Conservation (phyloP, 1,140 invertebrate genomes). For the Megalonaias nervosa region DNA sequence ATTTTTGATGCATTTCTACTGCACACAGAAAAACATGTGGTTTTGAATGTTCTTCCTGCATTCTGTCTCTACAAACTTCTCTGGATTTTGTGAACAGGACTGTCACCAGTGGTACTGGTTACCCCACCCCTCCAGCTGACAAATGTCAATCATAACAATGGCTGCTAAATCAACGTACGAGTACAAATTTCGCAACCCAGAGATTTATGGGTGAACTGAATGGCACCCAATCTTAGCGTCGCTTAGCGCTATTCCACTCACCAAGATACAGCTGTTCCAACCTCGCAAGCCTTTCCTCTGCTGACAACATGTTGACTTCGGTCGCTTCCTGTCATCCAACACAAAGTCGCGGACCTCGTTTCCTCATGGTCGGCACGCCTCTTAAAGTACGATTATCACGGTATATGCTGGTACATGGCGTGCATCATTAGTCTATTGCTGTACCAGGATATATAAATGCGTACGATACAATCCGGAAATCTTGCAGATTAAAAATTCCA, state of each 20-base stretch:
- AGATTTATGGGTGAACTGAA: neutral
- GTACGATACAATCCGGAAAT: neutral
- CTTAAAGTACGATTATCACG: too few species aligned
- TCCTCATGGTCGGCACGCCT: neutral
- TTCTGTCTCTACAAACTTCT: neutral
- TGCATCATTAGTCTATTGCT: neutral
- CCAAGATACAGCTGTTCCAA: slow-evolving; percentile 80
- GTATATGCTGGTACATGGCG: neutral
- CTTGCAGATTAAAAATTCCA: too few species aligned
- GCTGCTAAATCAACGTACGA: neutral
- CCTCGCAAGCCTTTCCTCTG: slow-evolving; percentile 77
- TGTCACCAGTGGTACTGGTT: neutral
- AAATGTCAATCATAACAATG: neutral
- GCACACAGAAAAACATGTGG: too few species aligned
- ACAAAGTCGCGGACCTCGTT: neutral
- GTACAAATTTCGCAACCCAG: neutral
- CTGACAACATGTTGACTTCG: slow-evolving; percentile 42
- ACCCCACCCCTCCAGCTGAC: neutral
- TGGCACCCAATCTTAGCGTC: neutral
- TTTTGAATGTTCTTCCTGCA: too few species aligned
- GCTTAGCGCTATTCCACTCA: slow-evolving; percentile 28
- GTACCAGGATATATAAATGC: neutral
- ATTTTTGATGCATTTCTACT: too few species aligned
- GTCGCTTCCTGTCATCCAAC: neutral
- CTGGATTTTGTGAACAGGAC: neutral